Conservation (phyloP, 1,140 invertebrate genomes). For the Rhagoletis pomonella region DNA sequence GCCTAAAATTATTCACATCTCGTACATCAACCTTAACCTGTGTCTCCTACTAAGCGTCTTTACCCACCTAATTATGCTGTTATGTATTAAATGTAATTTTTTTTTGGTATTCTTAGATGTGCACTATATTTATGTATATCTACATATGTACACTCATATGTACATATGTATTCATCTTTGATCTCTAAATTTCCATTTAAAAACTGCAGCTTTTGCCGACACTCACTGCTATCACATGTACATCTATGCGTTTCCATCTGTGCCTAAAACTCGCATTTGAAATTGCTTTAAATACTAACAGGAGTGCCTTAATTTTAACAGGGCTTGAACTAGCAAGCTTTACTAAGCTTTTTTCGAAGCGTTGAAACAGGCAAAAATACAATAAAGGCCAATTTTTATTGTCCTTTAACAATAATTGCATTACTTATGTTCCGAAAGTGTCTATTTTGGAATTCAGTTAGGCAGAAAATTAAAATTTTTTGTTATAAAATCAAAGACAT, state of each 20-base stretch:
- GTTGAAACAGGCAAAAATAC: too few relatives aligned
- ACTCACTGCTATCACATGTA: neutral
- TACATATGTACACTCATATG: neutral
- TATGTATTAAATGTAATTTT: neutral
- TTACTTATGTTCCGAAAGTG: too few relatives aligned
- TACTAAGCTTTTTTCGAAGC: too few relatives aligned
- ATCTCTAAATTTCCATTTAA: slow-evolving; percentile 4
- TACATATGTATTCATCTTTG: neutral
- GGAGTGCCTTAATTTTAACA: too few relatives aligned
- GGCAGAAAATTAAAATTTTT: too few relatives aligned
- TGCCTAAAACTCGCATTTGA: slow-evolving; percentile 5
- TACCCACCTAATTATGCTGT: neutral
- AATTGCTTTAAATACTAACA: slow-evolving; percentile 1
- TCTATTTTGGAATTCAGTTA: too few relatives aligned
- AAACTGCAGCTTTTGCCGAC: slow-evolving; percentile 26
- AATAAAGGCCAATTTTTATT: too few relatives aligned
- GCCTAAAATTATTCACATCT: neutral
- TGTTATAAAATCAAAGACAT: too few relatives aligned
- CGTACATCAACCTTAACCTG: slow-evolving; percentile 38
- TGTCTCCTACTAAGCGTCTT: slow-evolving; percentile 30
- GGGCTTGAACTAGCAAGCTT: too few relatives aligned
- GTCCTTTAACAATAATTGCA: too few relatives aligned
- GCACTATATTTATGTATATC: neutral
- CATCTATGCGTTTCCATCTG: neutral
- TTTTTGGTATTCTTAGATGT: neutral